A percentile compares a stretch with the other conserved stretches of the same genome.
Evolutionary conservation across 2,113 vertebrate species (phyloP).

Genomic region (Asarcornis scutulata): DNA sequence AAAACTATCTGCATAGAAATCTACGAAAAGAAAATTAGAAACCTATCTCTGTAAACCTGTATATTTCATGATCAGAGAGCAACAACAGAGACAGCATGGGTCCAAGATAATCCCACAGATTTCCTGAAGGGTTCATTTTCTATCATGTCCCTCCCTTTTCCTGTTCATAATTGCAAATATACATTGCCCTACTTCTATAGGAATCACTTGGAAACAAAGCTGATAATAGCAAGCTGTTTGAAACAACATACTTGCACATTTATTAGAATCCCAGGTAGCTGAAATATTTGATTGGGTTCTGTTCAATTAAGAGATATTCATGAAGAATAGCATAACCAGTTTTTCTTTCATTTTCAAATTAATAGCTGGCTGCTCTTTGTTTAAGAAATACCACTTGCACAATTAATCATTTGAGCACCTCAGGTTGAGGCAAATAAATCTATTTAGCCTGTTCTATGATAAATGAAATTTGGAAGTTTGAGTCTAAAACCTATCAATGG

Average conservation of each 20-base stretch:
- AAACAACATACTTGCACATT: neutral
- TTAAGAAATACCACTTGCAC: neutral
- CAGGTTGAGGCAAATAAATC: conserved; percentile 2
- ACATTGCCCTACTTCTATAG: neutral
- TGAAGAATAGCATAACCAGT: neutral
- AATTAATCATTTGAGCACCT: neutral
- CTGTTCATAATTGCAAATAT: neutral
- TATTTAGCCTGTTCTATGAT: neutral
- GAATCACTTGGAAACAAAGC: neutral
- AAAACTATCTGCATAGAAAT: neutral
- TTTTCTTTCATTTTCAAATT: neutral
- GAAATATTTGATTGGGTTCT: neutral
- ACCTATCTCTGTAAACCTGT: neutral
- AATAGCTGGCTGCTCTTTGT: neutral
- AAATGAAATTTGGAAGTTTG: neutral
- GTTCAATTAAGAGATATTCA: neutral
- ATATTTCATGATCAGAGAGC: neutral
- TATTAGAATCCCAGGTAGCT: neutral
- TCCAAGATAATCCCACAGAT: neutral
- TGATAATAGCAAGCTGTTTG: neutral
- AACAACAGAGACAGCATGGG: neutral
- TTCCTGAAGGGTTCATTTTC: neutral
- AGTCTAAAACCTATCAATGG: neutral
- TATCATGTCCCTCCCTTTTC: neutral
- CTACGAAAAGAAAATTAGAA: neutral